Conservation (phyloP, 2,797 vertebrate species). For the Allobates femoralis region DNA sequence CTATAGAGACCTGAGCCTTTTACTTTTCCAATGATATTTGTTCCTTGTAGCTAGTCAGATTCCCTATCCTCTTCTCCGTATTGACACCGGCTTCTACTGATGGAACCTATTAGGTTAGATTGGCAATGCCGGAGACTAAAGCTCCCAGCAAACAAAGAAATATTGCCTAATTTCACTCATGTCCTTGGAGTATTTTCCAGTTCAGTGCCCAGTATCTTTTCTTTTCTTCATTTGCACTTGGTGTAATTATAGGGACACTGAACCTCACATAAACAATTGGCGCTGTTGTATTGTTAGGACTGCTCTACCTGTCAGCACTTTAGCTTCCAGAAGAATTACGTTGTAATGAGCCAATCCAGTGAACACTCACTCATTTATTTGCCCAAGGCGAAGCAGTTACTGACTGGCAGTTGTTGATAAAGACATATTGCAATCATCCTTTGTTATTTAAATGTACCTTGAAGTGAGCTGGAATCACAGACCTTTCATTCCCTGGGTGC, state of each 20-base stretch:
- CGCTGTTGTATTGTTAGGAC: slow-evolving; percentile 20
- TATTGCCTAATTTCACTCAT: slow-evolving; percentile 22
- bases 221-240: slow-evolving; percentile 22
- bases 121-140: not conserved
- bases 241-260: slow-evolving; percentile 35
- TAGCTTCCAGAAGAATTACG: slow-evolving; percentile 74
- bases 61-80: not conserved
- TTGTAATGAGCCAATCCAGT: slow-evolving; percentile 76
- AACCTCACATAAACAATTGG: slow-evolving; percentile 45
- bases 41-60: not conserved
- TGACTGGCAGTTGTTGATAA: slow-evolving; percentile 80
- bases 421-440: slow-evolving; percentile 71
- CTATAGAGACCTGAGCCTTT: not conserved
- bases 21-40: not conserved
- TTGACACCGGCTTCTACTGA: not conserved
- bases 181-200: slow-evolving; percentile 29
- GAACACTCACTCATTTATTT: slow-evolving; percentile 78
- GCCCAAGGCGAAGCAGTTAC: slow-evolving; percentile 71
- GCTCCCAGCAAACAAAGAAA: slow-evolving; percentile 16
- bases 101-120: not conserved
- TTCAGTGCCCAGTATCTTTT: slow-evolving; percentile 6
- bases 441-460: slow-evolving; percentile 64
- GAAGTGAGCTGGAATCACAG: slow-evolving; percentile 56
- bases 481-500: slow-evolving; percentile 66
- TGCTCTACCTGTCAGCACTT: slow-evolving; percentile 70